Base-by-base conservation (phyloP, 2,113 vertebrate species). In the Oncorhynchus masou region DNA sequence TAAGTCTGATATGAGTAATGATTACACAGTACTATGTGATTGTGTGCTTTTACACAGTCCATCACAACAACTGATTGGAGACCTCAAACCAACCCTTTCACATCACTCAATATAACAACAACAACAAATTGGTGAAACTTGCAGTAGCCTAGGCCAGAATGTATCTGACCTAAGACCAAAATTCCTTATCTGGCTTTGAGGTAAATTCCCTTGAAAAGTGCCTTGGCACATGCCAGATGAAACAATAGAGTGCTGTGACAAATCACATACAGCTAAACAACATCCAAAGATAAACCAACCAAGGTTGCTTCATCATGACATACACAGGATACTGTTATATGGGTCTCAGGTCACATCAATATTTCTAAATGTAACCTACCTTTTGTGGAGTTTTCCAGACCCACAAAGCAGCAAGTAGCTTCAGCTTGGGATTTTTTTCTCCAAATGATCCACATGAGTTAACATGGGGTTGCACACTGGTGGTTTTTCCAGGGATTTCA, bases 311-410 rank as follows among this genome's bases (percentile, higher is more conserved):
- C 6, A 57, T 20, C 20, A 57, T 57, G 20, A 57, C 54, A 57
- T 20, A 22, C 59, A 62, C 59, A 62, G 7, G 59, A 22, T 22
- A 62, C 7, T n/a, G 16, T 62, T 57, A 57, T 57, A 62, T 22
- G 7, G n/a, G 59, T 62, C 9, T 24, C 16, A 20, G 6, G 54
- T 57, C 6, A 69, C 1, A 62, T 4, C 1, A 1, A 70, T 27
- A 31, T 54, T 57, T 19, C 48, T 70, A 12, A 85, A 74, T 49
- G 9, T 7, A 49, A 74, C 89, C 73, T 90, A 94, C 92, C 91
- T 86, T 75, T 66, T 54, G 24, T 73, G 19, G 69, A 68, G 57
- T 70, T 70, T 25, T 24, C 68, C 68, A 49, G 29, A 49, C n/a
- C 34, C 66, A 34, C 59, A 59, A 81, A 78, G 66, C 57, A 64